Evolutionary conservation across 2,888 invertebrate species (phyloP).

Genomic region (Busseola fusca): DNA sequence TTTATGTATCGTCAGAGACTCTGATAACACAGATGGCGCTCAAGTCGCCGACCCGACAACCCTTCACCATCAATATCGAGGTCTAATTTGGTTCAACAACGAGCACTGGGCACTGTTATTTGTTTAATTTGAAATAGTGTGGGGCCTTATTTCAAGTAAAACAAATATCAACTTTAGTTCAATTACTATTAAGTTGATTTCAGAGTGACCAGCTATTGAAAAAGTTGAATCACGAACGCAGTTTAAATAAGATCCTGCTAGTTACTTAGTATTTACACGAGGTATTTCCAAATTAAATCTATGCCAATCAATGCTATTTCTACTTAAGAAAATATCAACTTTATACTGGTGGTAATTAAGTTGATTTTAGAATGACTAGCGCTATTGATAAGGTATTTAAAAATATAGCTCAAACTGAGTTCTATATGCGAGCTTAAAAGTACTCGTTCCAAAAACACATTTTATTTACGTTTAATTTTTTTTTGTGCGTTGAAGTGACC

Average conservation of each 20-base stretch:
- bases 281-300: not conserved
- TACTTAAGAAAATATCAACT: not conserved
- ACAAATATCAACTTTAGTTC: no score
- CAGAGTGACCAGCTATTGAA: no score
- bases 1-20: not conserved
- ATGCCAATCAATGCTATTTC: not conserved
- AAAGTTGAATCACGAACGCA: no score
- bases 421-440: not conserved
- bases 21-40: not conserved
- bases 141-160: no score
- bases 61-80: not conserved
- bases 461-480: not conserved
- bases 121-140: no score
- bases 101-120: not conserved
- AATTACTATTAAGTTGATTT: no score
- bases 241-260: not conserved
- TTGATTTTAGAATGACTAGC: not conserved
- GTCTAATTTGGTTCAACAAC: not conserved
- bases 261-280: not conserved
- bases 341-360: not conserved
- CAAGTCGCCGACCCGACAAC: not conserved
- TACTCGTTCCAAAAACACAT: not conserved
- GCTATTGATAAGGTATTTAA: not conserved
- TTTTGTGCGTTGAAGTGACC: no score
- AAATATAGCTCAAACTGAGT: not conserved